These are phyloP conservation scores for Diplolepis rosae DNA, from an alignment of 2,888 invertebrate species.

Conservation along the genomic window DNA sequence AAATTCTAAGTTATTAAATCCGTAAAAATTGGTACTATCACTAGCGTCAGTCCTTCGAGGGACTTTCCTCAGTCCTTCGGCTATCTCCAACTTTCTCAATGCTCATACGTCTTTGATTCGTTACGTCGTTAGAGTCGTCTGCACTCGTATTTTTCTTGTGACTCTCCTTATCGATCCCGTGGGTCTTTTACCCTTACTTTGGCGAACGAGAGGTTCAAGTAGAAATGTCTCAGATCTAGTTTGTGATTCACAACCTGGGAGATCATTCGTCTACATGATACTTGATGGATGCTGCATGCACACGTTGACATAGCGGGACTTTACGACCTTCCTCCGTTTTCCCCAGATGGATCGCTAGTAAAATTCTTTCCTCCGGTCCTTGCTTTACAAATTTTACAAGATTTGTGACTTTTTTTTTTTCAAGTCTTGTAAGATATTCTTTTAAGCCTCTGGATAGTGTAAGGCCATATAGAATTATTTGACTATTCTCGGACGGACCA, in stretches of 20 bases:
- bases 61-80: conserved; percentile 41
- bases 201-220: conserved; percentile 11
- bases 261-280: conserved; percentile 11
- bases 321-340: conserved; percentile 13
- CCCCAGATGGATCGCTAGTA: neutral
- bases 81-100: conserved; percentile 36
- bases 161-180: conserved; percentile 37
- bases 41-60: conserved; percentile 49
- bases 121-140: conserved; percentile 40
- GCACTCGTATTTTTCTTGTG: conserved; percentile 35
- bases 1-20: conserved; percentile 70
- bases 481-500: too few relatives aligned
- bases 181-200: conserved; percentile 49
- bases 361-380: conserved; percentile 9
- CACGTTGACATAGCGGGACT: conserved; percentile 3
- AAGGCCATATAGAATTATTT: too few relatives aligned
- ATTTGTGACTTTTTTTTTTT: too few relatives aligned
- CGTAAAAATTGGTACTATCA: conserved; percentile 61
- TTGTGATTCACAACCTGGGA: conserved; percentile 27
- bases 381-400: neutral
- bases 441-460: too few relatives aligned
- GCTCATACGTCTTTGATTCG: conserved; percentile 41
- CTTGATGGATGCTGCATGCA: conserved; percentile 25
- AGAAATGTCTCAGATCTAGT: conserved; percentile 17
- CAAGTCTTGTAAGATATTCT: too few relatives aligned